phyloP scores from a whole-genome alignment of 1,140 invertebrate genomes.

The Diprion similis region DNA sequence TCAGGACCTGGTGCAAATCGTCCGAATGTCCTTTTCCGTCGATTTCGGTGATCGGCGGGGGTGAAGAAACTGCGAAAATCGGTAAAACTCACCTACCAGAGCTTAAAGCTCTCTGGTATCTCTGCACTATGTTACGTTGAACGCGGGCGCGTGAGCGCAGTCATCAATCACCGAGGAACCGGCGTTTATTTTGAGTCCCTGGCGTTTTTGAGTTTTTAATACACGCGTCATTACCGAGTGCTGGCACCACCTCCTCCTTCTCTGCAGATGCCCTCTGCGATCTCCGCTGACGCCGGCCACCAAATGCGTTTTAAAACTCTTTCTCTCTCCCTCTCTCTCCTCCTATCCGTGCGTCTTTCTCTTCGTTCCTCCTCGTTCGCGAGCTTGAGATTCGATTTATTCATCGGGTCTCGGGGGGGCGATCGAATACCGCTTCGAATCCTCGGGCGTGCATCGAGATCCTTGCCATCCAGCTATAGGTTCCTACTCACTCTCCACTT shows the following conservation, averaged over 20 bases:
- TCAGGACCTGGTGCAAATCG: slow-evolving; percentile 34
- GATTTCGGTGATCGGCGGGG: no score
- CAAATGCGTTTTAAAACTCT: slow-evolving; percentile 15
- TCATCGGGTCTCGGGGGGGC: not conserved
- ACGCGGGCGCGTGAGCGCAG: slow-evolving; percentile 28
- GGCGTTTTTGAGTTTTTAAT: slow-evolving; percentile 45
- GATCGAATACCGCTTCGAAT: slow-evolving; percentile 1
- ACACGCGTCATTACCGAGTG: slow-evolving; percentile 54
- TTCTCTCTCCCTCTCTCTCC: not conserved
- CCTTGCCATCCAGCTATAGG: not conserved
- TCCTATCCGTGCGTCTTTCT: no score
- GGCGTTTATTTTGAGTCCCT: slow-evolving; percentile 53
- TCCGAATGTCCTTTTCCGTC: slow-evolving; percentile 42
- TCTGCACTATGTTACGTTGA: not conserved
- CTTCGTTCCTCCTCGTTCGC: not conserved
- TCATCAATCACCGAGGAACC: slow-evolving; percentile 49
- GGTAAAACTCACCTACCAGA: no score
- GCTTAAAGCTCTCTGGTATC: no score
- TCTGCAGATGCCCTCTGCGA: slow-evolving; percentile 30
- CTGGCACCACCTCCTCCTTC: slow-evolving; percentile 28
- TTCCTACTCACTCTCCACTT: not conserved
- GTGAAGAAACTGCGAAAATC: no score
- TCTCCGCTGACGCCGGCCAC: not conserved
- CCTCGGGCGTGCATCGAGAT: not conserved
- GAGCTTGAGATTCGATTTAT: not conserved